A percentile compares a stretch with the other conserved stretches of the same genome.
phyloP scores from a whole-genome alignment of 2,797 vertebrate genomes.

The Phaenicophaeus curvirostris region DNA sequence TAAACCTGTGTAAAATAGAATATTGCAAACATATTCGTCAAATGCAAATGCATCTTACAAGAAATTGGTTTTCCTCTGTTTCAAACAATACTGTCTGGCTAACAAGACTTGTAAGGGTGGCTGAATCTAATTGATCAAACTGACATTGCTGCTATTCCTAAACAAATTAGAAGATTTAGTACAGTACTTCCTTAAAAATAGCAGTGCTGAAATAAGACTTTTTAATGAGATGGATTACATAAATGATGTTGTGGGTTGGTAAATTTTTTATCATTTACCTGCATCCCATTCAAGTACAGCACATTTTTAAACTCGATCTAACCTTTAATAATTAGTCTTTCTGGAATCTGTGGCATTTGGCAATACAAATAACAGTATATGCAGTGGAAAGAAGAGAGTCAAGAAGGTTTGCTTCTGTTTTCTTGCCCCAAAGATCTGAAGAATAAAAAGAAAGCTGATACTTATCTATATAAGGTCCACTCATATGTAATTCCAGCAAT shows the following conservation, averaged over 20 bases:
- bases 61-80: background rate
- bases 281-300: background rate
- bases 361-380: background rate
- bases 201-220: background rate
- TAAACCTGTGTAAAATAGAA: conserved; percentile 76
- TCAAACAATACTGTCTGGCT: background rate
- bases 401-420: background rate
- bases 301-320: background rate
- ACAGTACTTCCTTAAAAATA: background rate
- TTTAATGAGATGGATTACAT: background rate
- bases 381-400: background rate
- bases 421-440: background rate
- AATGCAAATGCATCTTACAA: background rate
- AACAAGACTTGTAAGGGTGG: background rate
- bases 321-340: background rate
- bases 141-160: background rate
- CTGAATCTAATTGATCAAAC: background rate
- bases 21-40: background rate
- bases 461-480: background rate
- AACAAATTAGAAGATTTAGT: background rate
- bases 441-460: conserved; percentile 19
- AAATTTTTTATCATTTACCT: background rate
- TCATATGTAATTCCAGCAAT: conserved; percentile 8
- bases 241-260: background rate
- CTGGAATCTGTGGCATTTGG: background rate